Evolutionary conservation across 92 coral and sea anemone genomes (phyloP).

Genomic region (Porites evermanni): DNA sequence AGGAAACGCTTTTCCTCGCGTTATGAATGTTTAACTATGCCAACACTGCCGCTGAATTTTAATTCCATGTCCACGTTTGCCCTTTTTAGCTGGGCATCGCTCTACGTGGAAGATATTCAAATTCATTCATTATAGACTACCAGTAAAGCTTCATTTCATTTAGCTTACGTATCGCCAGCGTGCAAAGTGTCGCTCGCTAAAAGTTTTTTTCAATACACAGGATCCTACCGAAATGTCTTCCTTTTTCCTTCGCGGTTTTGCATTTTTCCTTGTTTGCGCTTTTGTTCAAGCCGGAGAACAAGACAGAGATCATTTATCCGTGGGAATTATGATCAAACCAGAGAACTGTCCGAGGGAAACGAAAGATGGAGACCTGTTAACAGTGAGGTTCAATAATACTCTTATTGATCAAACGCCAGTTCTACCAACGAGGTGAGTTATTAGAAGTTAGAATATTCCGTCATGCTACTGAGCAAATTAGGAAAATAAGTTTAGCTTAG

Average conservation of each 20-base stretch:
- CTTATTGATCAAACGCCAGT: conserved; percentile 79
- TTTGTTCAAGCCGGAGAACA: conserved; percentile 4
- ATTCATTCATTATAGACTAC: neutral
- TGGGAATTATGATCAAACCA: conserved; percentile 94
- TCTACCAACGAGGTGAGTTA: conserved; percentile 68
- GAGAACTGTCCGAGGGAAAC: conserved; percentile 81
- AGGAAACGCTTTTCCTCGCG: conserved; percentile 49
- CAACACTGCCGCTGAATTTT: conserved; percentile 29
- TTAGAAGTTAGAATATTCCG: neutral
- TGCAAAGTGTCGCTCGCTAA: neutral
- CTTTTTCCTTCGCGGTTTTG: neutral
- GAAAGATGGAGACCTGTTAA: conserved; percentile 89
- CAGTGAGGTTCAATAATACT: conserved; percentile 88
- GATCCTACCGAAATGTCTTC: neutral
- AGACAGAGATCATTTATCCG: conserved; percentile 46
- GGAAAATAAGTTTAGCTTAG: neutral
- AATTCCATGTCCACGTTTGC: conserved; percentile 42
- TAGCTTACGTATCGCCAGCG: neutral
- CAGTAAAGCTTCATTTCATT: conserved; percentile 15
- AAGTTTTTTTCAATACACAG: neutral
- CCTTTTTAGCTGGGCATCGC: conserved; percentile 13
- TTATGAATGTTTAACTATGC: conserved; percentile 53
- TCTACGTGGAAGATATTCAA: conserved; percentile 46
- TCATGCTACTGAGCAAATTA: neutral
- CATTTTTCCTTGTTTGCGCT: conserved; percentile 9